A percentile compares a stretch with the other conserved stretches of the same genome.
Evolutionary conservation across 1,140 invertebrate genomes (phyloP).

Genomic region (Lerema accius): DNA sequence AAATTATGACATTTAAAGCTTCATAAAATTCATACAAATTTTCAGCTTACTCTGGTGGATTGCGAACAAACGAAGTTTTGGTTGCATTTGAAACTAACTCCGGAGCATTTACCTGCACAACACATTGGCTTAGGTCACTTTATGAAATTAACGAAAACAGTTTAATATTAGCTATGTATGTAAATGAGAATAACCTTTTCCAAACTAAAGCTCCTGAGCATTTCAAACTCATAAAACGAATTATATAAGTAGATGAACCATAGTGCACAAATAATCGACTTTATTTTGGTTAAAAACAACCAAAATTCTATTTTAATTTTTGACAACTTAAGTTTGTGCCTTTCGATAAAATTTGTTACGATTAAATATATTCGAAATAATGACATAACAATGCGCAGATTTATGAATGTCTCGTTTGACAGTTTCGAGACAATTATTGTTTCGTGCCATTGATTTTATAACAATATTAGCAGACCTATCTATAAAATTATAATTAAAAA

Average conservation of each 20-base stretch:
- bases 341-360: conserved; percentile 53
- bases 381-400: conserved; percentile 41
- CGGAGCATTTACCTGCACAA: conserved; percentile 51
- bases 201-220: conserved; percentile 67
- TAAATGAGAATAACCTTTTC: conserved; percentile 57
- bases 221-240: conserved; percentile 69
- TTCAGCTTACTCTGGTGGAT: conserved; percentile 48
- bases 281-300: conserved; percentile 57
- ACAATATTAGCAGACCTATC: not conserved
- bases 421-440: not conserved
- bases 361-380: conserved; percentile 57
- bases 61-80: conserved; percentile 24
- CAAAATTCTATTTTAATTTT: conserved; percentile 65
- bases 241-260: conserved; percentile 59
- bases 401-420: not conserved
- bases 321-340: conserved; percentile 55
- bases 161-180: not conserved
- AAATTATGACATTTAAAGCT: too few species aligned
- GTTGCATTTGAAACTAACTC: conserved; percentile 50
- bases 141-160: not conserved
- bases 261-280: conserved; percentile 62
- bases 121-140: not conserved
- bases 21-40: too few species aligned
- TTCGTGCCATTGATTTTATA: not conserved
- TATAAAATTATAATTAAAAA: too few species aligned